phyloP scores from a whole-genome alignment of 2,113 vertebrate species.

The Hucho hucho region DNA sequence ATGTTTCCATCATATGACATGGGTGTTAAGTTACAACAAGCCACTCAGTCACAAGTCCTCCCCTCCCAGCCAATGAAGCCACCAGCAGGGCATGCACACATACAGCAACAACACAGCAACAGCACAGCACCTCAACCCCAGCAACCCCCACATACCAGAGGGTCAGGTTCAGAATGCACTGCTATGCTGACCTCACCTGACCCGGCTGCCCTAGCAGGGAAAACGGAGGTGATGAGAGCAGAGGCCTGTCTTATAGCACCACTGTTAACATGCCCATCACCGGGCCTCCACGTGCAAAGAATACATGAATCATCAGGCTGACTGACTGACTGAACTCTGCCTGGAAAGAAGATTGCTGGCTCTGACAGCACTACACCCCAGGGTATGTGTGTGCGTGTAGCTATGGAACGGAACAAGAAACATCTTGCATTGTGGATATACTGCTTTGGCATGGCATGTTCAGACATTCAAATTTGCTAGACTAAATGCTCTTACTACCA shows the following conservation, averaged over 20 bases:
- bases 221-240: too few relatives aligned
- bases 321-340: slow-evolving; percentile 3
- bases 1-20: too few relatives aligned
- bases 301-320: slow-evolving; percentile 50
- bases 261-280: slow-evolving; percentile 55
- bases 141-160: slow-evolving; percentile 46
- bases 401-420: slow-evolving; percentile 8
- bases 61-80: too few relatives aligned
- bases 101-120: neutral
- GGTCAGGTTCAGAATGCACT: slow-evolving; percentile 20
- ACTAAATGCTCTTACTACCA: neutral
- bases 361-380: slow-evolving; percentile 2
- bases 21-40: too few relatives aligned
- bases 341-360: slow-evolving; percentile 13
- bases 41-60: too few relatives aligned
- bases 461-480: neutral
- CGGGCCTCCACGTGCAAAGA: slow-evolving; percentile 53
- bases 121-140: slow-evolving; percentile 20
- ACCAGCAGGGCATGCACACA: too few relatives aligned
- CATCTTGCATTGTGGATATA: neutral
- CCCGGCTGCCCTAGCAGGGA: neutral
- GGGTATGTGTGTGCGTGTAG: slow-evolving; percentile 14
- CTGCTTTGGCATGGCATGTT: neutral
- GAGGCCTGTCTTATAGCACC: slow-evolving; percentile 26
- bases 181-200: slow-evolving; percentile 23